Base-by-base conservation (phyloP, 30 jellyfish, hydroid and myxozoan genomes). In the Sanderia malayensis region DNA sequence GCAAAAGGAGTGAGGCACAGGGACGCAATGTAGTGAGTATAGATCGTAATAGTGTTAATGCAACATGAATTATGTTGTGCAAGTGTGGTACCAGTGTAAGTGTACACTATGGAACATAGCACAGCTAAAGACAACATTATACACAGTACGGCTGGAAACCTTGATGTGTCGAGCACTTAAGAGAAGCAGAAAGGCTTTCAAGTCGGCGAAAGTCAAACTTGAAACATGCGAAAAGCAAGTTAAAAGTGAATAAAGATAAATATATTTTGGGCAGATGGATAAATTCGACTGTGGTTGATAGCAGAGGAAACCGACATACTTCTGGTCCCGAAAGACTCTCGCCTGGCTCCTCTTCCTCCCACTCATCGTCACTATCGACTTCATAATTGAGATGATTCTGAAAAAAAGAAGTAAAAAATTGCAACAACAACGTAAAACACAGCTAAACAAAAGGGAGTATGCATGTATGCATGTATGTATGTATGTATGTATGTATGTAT, bases 281-380 rank as follows among this genome's bases (percentile, higher is more conserved):
- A n/a, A 15, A 41, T 41, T 41, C 55, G 8, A 41, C 55, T 41
- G 55, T 41, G 15, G 11, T 41, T 41, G 55, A 41, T 41, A 6
- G 8, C 8, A 15, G 19, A 24, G 22, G 0, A 33, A 26, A 34
- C 0, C n/a, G 79, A 0, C 28, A 2, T 47, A 82, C 94, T 87
- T 84, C 95, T 0, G 89, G 82, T 28, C 94, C 82, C 10, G 97
- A 83, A 27, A 83, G 67, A 79, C 94, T 93, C 71, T 94, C 99
- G 15, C 99, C 99, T 25, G 99, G 99, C 65, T 94, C 99, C 44
- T 86, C 96, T 41, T 94, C 99, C 24, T 81, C 89, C 99, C 99
- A 94, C 73, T 94, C 99, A 24, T 86, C 97, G 65, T 94, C 99
- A 58, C 99, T 94, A 46, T 94, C 99, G 15, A 81, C 45, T n/a